These are phyloP conservation scores for Poeciliopsis infans DNA, from an alignment of 2,797 vertebrate genomes.

Conservation along the genomic window DNA sequence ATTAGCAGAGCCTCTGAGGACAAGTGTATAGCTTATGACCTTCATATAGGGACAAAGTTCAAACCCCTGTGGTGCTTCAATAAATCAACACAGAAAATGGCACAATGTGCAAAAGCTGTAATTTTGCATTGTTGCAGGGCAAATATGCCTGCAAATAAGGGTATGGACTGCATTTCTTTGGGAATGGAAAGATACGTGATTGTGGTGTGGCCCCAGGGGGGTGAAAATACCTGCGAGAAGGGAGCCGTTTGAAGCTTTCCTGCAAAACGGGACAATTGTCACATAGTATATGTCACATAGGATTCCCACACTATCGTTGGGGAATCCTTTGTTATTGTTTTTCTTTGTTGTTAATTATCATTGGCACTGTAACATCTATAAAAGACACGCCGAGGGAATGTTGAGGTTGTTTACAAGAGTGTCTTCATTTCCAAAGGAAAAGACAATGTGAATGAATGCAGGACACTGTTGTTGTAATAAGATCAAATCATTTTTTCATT, in stretches of 20 bases:
- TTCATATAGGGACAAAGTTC: conserved; percentile 60
- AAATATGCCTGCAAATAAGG: conserved; percentile 49
- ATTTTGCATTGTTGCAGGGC: conserved; percentile 37
- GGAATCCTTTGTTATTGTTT: conserved; percentile 38
- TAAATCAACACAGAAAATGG: conserved; percentile 59
- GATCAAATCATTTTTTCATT: conserved; percentile 46
- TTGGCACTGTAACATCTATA: conserved; percentile 40
- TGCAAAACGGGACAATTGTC: conserved; percentile 42
- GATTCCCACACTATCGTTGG: conserved; percentile 22
- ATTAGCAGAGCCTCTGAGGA: conserved; percentile 33
- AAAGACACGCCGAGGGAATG: conserved; percentile 26
- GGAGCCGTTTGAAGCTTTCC: conserved; percentile 56
- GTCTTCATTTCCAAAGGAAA: conserved; percentile 8
- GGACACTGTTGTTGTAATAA: background rate
- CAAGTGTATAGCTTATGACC: conserved; percentile 42
- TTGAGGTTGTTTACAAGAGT: background rate
- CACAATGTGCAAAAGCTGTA: conserved; percentile 55
- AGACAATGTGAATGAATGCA: background rate
- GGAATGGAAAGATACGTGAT: conserved; percentile 15
- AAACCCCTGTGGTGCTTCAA: conserved; percentile 26
- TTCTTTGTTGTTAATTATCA: conserved; percentile 49
- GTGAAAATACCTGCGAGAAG: conserved; percentile 37
- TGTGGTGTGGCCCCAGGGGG: conserved; percentile 26
- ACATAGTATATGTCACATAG: conserved; percentile 34
- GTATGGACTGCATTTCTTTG: conserved; percentile 39